Conservation (phyloP, 2,888 invertebrate genomes). For the Orthonevra nobilis region DNA sequence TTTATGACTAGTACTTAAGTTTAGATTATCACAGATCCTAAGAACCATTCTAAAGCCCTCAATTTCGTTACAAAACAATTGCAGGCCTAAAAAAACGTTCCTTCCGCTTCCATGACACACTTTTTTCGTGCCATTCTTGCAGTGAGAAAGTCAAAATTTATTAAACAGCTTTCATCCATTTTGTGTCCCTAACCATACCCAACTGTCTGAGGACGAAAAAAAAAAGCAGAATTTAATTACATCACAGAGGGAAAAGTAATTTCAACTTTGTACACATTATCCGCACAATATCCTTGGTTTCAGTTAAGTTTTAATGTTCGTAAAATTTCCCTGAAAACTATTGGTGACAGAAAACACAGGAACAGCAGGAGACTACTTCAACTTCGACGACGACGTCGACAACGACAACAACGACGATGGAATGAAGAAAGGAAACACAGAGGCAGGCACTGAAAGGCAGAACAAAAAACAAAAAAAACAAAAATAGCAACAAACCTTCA, state of each 20-base stretch:
- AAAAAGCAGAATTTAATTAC: constrained; percentile 58
- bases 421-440: neutral
- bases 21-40: no score
- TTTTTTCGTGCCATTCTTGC: no score
- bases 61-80: no score
- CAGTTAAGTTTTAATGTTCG: constrained; percentile 51
- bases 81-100: no score
- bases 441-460: neutral
- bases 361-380: constrained; percentile 28
- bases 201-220: no score
- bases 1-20: no score
- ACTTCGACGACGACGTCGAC: neutral
- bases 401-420: neutral
- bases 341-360: constrained; percentile 41
- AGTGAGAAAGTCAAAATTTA: no score
- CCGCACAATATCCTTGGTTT: constrained; percentile 51
- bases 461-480: constrained; percentile 20
- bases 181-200: no score
- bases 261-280: constrained; percentile 68
- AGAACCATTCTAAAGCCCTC: no score
- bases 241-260: constrained; percentile 61
- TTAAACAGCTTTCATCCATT: no score
- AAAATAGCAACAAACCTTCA: neutral
- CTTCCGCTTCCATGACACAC: no score
- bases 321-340: constrained; percentile 52